phyloP scores from a whole-genome alignment of 2,113 vertebrate species.

The Rhinolophus ferrumequinum region DNA sequence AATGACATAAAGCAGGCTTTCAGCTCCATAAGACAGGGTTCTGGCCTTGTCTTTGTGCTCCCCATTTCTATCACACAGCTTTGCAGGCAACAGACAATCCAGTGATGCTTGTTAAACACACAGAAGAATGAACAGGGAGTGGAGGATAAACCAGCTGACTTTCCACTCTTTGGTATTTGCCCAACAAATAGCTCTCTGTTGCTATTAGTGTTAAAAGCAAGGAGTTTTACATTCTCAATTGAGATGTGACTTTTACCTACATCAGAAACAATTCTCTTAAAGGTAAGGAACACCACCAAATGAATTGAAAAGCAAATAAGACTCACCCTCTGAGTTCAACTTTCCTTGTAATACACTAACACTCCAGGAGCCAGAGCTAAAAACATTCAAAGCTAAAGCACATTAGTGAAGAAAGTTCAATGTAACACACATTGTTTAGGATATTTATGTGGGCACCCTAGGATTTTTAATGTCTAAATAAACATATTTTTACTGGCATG shows the following conservation, averaged over 20 bases:
- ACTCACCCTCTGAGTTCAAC: neutral
- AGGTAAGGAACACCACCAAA: neutral
- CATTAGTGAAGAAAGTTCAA: neutral
- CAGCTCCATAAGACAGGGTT: neutral
- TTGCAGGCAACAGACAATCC: neutral
- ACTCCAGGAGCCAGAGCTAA: neutral
- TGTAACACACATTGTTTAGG: neutral
- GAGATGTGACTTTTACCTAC: neutral
- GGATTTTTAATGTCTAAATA: constrained; percentile 52
- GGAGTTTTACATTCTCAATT: neutral
- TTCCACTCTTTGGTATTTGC: neutral
- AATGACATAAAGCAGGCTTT: neutral
- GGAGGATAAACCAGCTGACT: neutral
- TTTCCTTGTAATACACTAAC: neutral
- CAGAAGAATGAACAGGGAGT: neutral
- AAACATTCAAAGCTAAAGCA: neutral
- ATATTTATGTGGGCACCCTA: constrained; percentile 36
- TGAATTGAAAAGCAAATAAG: neutral
- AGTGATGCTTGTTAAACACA: neutral
- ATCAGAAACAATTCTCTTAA: neutral
- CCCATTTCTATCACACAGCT: neutral
- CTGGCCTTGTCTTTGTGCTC: neutral
- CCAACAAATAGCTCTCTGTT: neutral
- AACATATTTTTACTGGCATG: constrained; percentile 38
- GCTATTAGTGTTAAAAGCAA: neutral